phyloP scores from a whole-genome alignment of 2,888 invertebrate genomes.

The Thysanoteuthis rhombus region DNA sequence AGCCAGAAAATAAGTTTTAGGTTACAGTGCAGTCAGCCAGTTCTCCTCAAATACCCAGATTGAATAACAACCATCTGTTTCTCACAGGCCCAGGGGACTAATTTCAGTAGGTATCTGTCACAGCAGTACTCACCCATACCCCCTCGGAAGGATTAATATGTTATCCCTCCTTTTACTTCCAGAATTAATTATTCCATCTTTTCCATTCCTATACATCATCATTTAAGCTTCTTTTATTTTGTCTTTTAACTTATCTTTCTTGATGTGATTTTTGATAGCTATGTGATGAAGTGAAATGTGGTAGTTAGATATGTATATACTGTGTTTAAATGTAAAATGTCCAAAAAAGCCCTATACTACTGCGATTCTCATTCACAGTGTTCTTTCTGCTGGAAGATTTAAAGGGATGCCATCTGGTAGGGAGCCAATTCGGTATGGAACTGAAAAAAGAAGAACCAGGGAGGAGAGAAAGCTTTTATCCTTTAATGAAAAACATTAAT shows the following conservation, averaged over 20 bases:
- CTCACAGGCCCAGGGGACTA: background rate
- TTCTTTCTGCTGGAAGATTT: too few relatives aligned
- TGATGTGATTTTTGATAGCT: too few relatives aligned
- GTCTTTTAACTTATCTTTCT: background rate
- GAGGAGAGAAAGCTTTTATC: too few relatives aligned
- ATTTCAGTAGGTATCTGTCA: constrained; percentile 12
- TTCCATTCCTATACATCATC: background rate
- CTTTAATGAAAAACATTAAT: too few relatives aligned
- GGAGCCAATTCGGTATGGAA: too few relatives aligned
- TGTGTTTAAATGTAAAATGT: too few relatives aligned
- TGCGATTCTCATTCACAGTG: too few relatives aligned
- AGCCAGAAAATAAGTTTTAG: background rate
- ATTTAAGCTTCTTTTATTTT: background rate
- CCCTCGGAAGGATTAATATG: background rate
- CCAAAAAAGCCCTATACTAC: too few relatives aligned
- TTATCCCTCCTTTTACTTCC: background rate
- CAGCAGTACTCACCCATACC: background rate
- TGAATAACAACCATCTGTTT: background rate
- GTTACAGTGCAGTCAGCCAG: constrained; percentile 12
- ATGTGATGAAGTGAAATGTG: too few relatives aligned
- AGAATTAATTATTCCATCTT: background rate
- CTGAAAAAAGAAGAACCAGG: too few relatives aligned
- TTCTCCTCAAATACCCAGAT: background rate
- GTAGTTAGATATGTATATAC: too few relatives aligned
- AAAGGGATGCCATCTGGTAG: too few relatives aligned